phyloP scores from a whole-genome alignment of 2,797 vertebrate species.

The Gymnodraco acuticeps region DNA sequence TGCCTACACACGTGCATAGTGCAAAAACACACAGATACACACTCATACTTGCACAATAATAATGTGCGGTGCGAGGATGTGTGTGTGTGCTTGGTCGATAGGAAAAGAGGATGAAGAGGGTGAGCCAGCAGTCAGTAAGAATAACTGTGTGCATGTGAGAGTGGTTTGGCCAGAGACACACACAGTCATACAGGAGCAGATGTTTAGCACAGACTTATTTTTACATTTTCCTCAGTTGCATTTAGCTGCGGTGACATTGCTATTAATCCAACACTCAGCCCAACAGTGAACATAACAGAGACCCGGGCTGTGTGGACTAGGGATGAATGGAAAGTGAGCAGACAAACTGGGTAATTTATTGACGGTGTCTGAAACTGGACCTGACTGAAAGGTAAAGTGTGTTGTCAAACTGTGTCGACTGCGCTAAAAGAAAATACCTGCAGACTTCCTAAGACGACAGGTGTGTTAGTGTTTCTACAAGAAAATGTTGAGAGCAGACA shows the following conservation, averaged over 20 bases:
- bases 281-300: conserved; percentile 1
- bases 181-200: conserved; percentile 6
- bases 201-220: conserved; percentile 12
- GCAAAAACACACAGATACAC: conserved; percentile 29
- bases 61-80: background rate
- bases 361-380: conserved; percentile 33
- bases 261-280: conserved; percentile 18
- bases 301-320: conserved; percentile 12
- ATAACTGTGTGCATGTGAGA: background rate
- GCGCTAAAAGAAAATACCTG: background rate
- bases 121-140: background rate
- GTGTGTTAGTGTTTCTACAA: conserved; percentile 5
- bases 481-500: background rate
- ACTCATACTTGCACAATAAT: conserved; percentile 9
- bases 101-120: conserved; percentile 12
- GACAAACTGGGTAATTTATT: conserved; percentile 22
- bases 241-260: conserved; percentile 16
- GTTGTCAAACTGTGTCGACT: conserved; percentile 32
- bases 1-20: conserved; percentile 50
- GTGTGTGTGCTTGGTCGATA: background rate
- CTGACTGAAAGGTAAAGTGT: conserved; percentile 43
- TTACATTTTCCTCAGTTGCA: background rate
- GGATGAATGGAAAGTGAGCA: conserved; percentile 17
- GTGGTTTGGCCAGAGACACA: background rate
- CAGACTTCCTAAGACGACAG: conserved; percentile 12